Evolutionary conservation across 2,113 vertebrate genomes (phyloP).

Genomic region (Quiscalus mexicanus): DNA sequence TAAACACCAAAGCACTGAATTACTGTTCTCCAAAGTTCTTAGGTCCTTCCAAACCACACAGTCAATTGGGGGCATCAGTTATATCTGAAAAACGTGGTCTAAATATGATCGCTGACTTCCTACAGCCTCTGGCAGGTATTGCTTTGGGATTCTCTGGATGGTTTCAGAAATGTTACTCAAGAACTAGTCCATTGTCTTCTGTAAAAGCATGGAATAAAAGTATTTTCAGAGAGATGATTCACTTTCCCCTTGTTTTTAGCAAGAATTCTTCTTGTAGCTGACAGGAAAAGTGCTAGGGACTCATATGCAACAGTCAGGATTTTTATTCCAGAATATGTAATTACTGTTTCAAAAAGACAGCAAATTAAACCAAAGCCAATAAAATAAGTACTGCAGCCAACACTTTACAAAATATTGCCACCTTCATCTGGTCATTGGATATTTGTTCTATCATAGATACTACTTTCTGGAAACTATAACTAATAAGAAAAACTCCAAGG

Average conservation of each 20-base stretch:
- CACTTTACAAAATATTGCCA: not conserved
- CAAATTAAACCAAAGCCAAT: not conserved
- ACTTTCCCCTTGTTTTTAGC: not conserved
- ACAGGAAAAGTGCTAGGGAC: not conserved
- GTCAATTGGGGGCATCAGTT: not conserved
- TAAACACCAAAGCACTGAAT: not conserved
- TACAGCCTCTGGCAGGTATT: not conserved
- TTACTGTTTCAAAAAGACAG: not conserved
- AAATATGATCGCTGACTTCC: not conserved
- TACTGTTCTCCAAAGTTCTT: not conserved
- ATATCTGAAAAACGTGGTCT: rapidly evolving
- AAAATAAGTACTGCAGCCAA: not conserved
- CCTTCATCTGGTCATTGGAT: not conserved
- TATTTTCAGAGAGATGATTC: not conserved
- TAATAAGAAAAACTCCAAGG: not conserved
- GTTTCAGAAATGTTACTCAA: not conserved
- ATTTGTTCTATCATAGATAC: not conserved
- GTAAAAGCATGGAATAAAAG: not conserved
- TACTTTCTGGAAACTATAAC: not conserved
- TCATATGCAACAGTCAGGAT: not conserved
- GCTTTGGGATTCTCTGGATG: not conserved
- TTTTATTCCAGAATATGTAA: not conserved
- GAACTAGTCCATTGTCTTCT: not conserved
- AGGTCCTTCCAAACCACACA: not conserved
- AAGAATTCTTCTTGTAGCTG: not conserved